These are phyloP conservation scores for Hylia prasina DNA, from an alignment of 2,113 vertebrate species.

Conservation along the genomic window DNA sequence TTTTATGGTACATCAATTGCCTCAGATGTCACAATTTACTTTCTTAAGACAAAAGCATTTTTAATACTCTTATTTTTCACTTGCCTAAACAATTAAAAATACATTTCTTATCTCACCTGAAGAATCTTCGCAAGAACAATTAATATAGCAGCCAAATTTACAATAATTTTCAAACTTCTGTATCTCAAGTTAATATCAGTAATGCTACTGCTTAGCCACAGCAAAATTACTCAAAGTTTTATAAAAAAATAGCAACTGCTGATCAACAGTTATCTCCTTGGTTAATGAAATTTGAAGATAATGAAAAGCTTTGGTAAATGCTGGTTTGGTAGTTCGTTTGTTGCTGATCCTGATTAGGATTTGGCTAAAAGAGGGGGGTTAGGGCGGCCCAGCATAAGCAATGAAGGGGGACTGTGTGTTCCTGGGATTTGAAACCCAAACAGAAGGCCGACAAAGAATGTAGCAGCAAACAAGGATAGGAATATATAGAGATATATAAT, in stretches of 20 bases:
- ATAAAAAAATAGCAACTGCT: background rate
- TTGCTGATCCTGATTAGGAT: background rate
- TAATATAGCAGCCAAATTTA: background rate
- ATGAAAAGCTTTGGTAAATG: background rate
- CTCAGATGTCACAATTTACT: background rate
- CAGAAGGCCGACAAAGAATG: background rate
- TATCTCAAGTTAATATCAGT: background rate
- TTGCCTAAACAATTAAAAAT: background rate
- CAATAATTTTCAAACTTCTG: background rate
- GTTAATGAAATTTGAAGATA: background rate
- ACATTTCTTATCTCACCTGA: background rate
- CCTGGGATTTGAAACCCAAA: background rate
- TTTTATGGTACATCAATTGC: background rate
- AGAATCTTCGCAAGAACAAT: background rate
- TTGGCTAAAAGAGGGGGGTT: fast-evolving
- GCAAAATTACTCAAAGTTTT: background rate
- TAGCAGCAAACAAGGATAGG: background rate
- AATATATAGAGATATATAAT: too few species aligned
- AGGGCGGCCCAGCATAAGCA: background rate
- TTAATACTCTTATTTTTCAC: background rate
- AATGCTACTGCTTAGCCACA: background rate
- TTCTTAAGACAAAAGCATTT: background rate
- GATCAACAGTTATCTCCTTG: background rate
- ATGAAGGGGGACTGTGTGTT: background rate
- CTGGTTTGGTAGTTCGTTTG: too few species aligned